Conservation (phyloP, 2,888 invertebrate species). For the Yponomeuta malinellus region DNA sequence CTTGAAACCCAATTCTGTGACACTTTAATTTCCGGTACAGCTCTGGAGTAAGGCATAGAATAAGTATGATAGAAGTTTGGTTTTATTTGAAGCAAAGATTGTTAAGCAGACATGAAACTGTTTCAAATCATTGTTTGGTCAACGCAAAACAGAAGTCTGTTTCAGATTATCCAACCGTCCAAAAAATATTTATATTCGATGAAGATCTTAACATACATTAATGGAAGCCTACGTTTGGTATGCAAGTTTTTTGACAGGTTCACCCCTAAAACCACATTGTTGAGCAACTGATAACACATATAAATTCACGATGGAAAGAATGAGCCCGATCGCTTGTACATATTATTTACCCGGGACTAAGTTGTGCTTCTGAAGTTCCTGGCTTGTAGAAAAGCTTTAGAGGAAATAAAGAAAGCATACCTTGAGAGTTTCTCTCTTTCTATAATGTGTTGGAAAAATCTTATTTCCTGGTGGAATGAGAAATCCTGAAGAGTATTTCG, state of each 20-base stretch:
- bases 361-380: neutral
- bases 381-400: neutral
- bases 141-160: no score
- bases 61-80: neutral
- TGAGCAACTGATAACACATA: no score
- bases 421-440: neutral
- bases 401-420: neutral
- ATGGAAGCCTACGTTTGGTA: no score
- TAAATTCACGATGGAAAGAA: neutral
- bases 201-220: no score
- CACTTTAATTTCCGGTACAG: constrained; percentile 50
- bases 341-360: neutral
- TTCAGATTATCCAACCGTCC: no score
- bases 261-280: neutral
- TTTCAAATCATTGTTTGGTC: no score
- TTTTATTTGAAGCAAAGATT: neutral
- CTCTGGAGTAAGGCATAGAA: neutral
- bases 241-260: no score
- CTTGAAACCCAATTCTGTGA: constrained; percentile 35
- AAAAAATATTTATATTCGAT: no score
- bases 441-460: neutral
- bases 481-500: neutral
- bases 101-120: neutral
- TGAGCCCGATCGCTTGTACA: neutral
- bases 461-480: neutral